Base-by-base conservation (phyloP, 1,140 invertebrate genomes). In the Neodiprion virginianus region DNA sequence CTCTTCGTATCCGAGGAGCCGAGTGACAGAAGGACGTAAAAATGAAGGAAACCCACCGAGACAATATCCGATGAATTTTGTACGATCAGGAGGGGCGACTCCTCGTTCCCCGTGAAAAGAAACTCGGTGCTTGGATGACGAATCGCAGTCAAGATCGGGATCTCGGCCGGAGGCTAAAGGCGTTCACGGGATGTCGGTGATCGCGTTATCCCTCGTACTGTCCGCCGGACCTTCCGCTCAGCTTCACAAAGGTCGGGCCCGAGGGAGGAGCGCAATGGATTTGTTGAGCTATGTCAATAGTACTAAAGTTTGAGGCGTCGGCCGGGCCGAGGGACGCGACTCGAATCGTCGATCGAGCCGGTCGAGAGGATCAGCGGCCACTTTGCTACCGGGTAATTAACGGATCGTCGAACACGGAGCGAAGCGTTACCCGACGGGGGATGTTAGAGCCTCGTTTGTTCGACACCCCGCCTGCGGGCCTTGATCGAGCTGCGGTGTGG, bases 261-360 rank as follows among this genome's bases (percentile, higher is more conserved):
- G 28, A 40, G 28, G 28, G 28, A 40, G 28, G 28, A 5, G 28
- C n/a, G 53, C n/a, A 61, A 12, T 14, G 53, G 53, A 61, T 61
- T 61, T 61, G 53, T 61, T 61, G 53, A 61, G 53, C 53, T 61
- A 61, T 8, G 53, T 61, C 53, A 61, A 61, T 61, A 61, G 53
- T 17, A 61, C 53, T 61, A 61, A 61, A 61, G 5, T 61, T 61
- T 12, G 53, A 61, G 53, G 53, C 53, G 53, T 8, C 8, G 28
- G 11, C 53, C 8, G 11, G 53, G 11, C n/a, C 53, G 4, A 61
- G 53, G n/a, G 11, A 14, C 53, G 8, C 11, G 53, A 17, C 53
- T 14, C 11, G 11, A 12, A 17, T 61, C 11, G 11, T 12, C 53
- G 53, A 61, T 17, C n/a, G 53, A 17, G n/a, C 11, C n/a, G 11